phyloP scores from a whole-genome alignment of 2,888 invertebrate genomes.

The Troides helena region DNA sequence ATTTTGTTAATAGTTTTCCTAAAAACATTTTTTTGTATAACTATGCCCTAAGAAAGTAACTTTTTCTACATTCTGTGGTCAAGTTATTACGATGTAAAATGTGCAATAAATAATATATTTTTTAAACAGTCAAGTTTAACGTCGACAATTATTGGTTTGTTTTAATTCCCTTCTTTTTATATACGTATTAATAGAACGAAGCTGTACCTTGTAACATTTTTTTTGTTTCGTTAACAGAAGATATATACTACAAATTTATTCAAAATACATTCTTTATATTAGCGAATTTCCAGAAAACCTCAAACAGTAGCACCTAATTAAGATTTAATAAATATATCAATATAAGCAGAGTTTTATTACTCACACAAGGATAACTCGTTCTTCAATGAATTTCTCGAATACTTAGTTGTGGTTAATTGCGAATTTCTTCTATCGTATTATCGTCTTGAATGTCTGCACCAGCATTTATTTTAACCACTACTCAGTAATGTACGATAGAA shows the following conservation, averaged over 20 bases:
- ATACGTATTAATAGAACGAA: not conserved
- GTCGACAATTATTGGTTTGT: not conserved
- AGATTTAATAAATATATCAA: not conserved
- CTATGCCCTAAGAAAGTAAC: conserved; percentile 24
- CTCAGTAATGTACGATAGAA: no score
- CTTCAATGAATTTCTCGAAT: not conserved
- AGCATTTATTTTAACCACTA: not conserved
- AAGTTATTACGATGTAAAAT: conserved; percentile 33
- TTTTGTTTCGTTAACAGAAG: no score
- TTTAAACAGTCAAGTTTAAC: not conserved
- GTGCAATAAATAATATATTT: conserved; percentile 28
- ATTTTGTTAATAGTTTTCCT: conserved; percentile 17
- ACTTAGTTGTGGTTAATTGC: not conserved
- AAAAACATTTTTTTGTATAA: conserved; percentile 5
- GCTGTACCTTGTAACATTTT: not conserved
- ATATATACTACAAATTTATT: not conserved
- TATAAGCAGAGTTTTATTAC: not conserved
- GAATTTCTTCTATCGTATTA: not conserved
- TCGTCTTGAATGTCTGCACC: not conserved
- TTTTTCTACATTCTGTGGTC: conserved; percentile 30
- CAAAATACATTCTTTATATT: not conserved
- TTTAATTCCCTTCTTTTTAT: not conserved
- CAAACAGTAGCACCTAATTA: not conserved
- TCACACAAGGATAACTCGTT: not conserved
- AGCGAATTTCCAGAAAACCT: not conserved